Evolutionary conservation across 1,140 invertebrate species (phyloP).

Genomic region (Pemphigus obesinymphae): DNA sequence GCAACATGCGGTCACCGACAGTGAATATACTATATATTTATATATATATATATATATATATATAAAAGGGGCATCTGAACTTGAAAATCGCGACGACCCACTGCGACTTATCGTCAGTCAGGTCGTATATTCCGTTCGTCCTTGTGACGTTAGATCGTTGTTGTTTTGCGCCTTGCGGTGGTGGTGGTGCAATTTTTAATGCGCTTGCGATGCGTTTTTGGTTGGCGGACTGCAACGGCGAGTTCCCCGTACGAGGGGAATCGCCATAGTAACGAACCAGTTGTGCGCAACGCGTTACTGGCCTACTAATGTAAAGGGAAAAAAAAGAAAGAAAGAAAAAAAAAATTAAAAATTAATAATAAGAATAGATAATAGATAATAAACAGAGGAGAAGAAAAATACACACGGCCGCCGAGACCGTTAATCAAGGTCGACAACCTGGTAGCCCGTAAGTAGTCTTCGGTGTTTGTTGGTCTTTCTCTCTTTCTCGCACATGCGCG

Average conservation of each 20-base stretch:
- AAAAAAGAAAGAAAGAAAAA: neutral
- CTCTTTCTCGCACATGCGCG: neutral
- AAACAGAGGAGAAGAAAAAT: neutral
- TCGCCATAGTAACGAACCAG: slow-evolving; percentile 22
- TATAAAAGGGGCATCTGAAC: neutral
- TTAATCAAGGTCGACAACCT: slow-evolving; percentile 41
- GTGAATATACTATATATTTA: too few relatives aligned
- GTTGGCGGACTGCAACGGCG: neutral
- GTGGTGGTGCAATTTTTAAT: neutral
- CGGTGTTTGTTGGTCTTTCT: neutral
- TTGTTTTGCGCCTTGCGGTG: neutral
- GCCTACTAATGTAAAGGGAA: too few relatives aligned
- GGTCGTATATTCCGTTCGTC: neutral
- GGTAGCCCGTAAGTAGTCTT: neutral
- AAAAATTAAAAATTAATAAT: neutral
- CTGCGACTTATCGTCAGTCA: neutral
- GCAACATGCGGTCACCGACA: too few relatives aligned
- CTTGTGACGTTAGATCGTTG: slow-evolving; percentile 3
- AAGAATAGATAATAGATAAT: neutral
- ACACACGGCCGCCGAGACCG: slow-evolving; percentile 2
- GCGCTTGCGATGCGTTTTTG: neutral
- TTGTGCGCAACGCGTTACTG: slow-evolving; percentile 13
- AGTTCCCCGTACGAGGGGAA: neutral
- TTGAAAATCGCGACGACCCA: neutral
- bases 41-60: too few relatives aligned